Evolutionary conservation across 1,140 invertebrate genomes (phyloP), one percentile per base, ranked within the genome.

Genomic region (Hycleus phaleratus): DNA sequence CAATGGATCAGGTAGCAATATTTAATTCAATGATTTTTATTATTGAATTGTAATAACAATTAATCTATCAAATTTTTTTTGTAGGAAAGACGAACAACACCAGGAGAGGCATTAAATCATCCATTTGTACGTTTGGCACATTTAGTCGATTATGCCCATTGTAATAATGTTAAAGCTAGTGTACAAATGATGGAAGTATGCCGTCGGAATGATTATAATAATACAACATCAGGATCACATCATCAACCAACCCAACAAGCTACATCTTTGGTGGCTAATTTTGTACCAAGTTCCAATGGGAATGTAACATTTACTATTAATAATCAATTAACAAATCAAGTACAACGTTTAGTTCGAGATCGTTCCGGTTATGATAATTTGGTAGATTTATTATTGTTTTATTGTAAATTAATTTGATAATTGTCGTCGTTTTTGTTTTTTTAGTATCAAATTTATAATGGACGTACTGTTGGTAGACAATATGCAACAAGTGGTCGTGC

Each of bases 181-280:
- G 91, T 94, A 18, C 91, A 95, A 74, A 95, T 95, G 92, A 96
- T 95, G 93, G 92, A 95, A 59, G 79, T 94, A 64, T 86, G 86
- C 65, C 75, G 85, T 44, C 73, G 85, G 32, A 80, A 82, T n/a
- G 79, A 82, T 61, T 85, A 82, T 62, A 82, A 79, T 58, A 81
- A 76, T 61, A 77, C 75, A 60, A 77, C 77, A 61, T 72, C 76
- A 18, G 71, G 53, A 55, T 68, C 74, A 49, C 79, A 79, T 66
- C 81, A 78, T 69, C 81, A 78, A 71, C 74, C 76, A 73, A 77
- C 85, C 59, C 77, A 90, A 75, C 80, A 82, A 39, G 78, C 82
- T 48, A 79, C 82, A 42, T 79, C 81, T 38, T 75, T 85, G 58
- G 81, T 85, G 2, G 32, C 32, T 6, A 85, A 85, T 69, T 84